Base-by-base conservation (phyloP, 2,797 vertebrate species). In the Spinibarbus caldwelli region DNA sequence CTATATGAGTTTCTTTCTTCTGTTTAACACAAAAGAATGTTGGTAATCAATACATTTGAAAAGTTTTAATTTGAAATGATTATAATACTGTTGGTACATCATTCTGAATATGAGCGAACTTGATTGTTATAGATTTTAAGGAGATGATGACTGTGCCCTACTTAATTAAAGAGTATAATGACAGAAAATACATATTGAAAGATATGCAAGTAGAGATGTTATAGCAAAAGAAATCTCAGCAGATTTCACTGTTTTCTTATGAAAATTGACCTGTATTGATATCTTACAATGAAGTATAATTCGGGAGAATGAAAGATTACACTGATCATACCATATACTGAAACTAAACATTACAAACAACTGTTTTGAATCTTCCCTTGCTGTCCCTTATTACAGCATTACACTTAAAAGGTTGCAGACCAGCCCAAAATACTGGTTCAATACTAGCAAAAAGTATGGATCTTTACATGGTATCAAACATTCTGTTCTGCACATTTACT, bases 281-380 rank as follows among this genome's bases (percentile, higher is more conserved):
- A 57, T 26, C 26, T 77, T 57, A 57, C 64, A 70, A 54, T 34
- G 14, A 77, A 34, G n/a, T 57, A 43, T 70, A 57, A 57, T 34
- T 41, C 5, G 70, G 8, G 12, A 78, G 26, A 57, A 68, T 57
- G 36, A 43, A 66, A 29, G 3, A 9, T 31, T 41, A 83, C 45
- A 45, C 68, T 38, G 34, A 49, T 76, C 21, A 52, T 76, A 36
- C 21, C 41, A 17, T 64, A 59, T 59, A 62, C 10, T 19, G 14
- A n/a, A 82, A 75, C 54, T 49, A 34, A 83, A 62, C 54, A 83
- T 75, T 75, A 62, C 19, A 7, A 73, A 73, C 29, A 75, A 26
- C 59, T 36, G 34, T 41, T 75, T 73, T 17, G 57, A 79, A 31
- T 79, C 38, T 8, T 31, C 1, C 15, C 23, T 52, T 75, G 14